These are phyloP conservation scores for Acanthornis magna DNA, from an alignment of 2,797 vertebrate species.

Conservation along the genomic window DNA sequence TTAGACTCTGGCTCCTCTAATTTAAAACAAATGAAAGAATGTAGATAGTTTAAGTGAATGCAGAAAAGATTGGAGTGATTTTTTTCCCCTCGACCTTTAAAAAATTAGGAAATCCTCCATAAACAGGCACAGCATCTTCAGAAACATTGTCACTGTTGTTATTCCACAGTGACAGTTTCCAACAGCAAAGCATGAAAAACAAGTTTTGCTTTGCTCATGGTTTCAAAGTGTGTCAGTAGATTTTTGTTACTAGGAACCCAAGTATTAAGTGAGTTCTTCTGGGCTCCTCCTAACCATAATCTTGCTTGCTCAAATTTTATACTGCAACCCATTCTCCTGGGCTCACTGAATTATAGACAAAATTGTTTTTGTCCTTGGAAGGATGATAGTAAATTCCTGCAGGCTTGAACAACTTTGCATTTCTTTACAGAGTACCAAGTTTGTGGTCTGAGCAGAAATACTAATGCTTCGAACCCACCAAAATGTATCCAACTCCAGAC, in stretches of 20 bases:
- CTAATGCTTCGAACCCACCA: not conserved
- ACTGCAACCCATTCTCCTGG: constrained; percentile 8
- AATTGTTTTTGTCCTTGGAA: constrained; percentile 20
- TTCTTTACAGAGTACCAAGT: not conserved
- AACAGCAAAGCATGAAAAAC: constrained; percentile 27
- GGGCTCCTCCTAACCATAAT: constrained; percentile 29
- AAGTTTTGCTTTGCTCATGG: constrained; percentile 13
- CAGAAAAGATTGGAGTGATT: not conserved
- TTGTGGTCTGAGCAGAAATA: not conserved
- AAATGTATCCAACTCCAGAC: not conserved
- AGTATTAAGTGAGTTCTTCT: not conserved
- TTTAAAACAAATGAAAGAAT: constrained; percentile 62
- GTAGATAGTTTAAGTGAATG: constrained; percentile 5
- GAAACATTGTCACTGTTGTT: constrained; percentile 32
- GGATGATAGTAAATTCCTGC: constrained; percentile 33
- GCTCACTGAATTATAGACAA: constrained; percentile 8
- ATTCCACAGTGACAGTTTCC: constrained; percentile 34
- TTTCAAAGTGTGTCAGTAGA: constrained; percentile 1
- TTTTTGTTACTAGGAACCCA: not conserved
- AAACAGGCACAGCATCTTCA: constrained; percentile 35
- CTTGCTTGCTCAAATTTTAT: constrained; percentile 1
- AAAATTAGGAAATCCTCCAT: constrained; percentile 34
- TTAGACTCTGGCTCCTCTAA: constrained; percentile 47
- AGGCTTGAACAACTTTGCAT: not conserved
- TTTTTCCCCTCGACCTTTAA: not conserved